Percentiles rank a stretch among this genome's conserved stretches.
phyloP scores from a whole-genome alignment of 2,797 vertebrate genomes.

The Apogon talboti region DNA sequence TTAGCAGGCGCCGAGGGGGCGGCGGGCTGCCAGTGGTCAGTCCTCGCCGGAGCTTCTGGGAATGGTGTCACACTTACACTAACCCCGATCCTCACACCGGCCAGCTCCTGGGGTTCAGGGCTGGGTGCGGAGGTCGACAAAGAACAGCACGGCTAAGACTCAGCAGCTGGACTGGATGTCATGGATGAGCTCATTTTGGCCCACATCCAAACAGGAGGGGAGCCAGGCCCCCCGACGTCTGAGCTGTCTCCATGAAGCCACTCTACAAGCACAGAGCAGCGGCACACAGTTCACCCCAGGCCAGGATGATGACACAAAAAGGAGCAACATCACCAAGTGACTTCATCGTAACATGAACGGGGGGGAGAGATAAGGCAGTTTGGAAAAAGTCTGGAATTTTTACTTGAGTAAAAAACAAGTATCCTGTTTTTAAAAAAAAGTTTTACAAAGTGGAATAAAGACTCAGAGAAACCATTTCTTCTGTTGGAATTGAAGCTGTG shows the following conservation, averaged over 20 bases:
- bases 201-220: slow-evolving; percentile 52
- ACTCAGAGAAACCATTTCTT: no score
- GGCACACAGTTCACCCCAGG: slow-evolving; percentile 43
- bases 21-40: slow-evolving; percentile 77
- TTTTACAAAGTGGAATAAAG: no score
- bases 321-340: slow-evolving; percentile 5
- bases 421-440: no score
- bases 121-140: slow-evolving; percentile 55
- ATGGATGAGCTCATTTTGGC: slow-evolving; percentile 82
- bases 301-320: slow-evolving; percentile 55
- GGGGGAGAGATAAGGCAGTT: no score
- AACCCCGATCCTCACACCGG: slow-evolving; percentile 33
- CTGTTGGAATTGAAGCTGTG: no score
- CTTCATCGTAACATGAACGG: slow-evolving; percentile 7
- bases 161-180: slow-evolving; percentile 66
- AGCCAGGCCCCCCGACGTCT: slow-evolving; percentile 61
- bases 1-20: slow-evolving; percentile 77
- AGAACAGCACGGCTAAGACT: slow-evolving; percentile 45
- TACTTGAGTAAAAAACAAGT: no score
- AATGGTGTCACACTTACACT: slow-evolving; percentile 53
- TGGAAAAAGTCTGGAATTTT: no score
- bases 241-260: slow-evolving; percentile 70
- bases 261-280: slow-evolving; percentile 43
- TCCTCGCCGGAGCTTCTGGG: slow-evolving; percentile 60
- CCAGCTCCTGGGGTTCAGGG: slow-evolving; percentile 43